phyloP scores from a whole-genome alignment of 30 jellyfish, hydroid and myxozoan genomes.

The Aurelia aurita complex sp. Pacific region DNA sequence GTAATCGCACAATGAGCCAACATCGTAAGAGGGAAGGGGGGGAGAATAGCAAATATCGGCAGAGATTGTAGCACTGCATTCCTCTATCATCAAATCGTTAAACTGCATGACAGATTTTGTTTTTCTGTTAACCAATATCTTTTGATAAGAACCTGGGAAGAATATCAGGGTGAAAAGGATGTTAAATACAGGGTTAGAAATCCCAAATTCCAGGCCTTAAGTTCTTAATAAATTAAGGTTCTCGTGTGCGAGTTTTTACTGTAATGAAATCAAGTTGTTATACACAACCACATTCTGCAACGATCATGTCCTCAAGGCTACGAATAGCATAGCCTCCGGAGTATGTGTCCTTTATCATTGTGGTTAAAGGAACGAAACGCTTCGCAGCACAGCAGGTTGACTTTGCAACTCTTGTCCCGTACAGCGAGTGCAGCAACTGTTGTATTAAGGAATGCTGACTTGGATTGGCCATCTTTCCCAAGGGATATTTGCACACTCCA shows the following conservation, averaged over 20 bases:
- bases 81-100: no score
- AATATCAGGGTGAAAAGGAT: no score
- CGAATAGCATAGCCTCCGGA: constrained; percentile 47
- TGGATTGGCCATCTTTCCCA: constrained; percentile 64
- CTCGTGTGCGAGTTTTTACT: not conserved
- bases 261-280: not conserved
- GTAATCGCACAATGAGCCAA: no score
- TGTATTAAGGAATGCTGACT: constrained; percentile 70
- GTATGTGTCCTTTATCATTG: constrained; percentile 40
- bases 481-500: constrained; percentile 72
- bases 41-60: no score
- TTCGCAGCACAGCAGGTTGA: constrained; percentile 71
- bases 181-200: no score
- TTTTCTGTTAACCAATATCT: no score
- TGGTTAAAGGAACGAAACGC: constrained; percentile 38
- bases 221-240: no score
- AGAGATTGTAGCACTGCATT: no score
- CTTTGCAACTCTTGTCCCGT: constrained; percentile 51
- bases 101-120: no score
- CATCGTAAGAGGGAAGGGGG: no score
- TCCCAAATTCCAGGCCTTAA: no score
- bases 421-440: constrained; percentile 49
- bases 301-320: constrained; percentile 70
- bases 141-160: no score
- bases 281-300: constrained; percentile 77